These are phyloP conservation scores for Okapia johnstoni DNA, from an alignment of 2,113 vertebrate genomes.

Conservation along the genomic window DNA sequence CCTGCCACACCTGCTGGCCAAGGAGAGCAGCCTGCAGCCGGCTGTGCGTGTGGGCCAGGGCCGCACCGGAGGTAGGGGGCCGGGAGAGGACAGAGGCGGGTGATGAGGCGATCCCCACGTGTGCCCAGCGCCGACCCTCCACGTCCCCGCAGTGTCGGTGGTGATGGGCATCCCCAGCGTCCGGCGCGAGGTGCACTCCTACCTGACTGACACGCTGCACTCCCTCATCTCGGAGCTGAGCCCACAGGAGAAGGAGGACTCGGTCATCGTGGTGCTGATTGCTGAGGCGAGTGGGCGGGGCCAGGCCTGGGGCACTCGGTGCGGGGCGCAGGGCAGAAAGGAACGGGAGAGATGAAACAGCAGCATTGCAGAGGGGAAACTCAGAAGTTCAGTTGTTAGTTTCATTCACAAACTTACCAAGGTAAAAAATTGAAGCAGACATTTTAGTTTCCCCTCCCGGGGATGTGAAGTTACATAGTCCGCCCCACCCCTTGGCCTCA, in stretches of 20 bases:
- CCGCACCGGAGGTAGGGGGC: slow-evolving; percentile 91
- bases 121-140: neutral
- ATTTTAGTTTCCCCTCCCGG: neutral
- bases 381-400: neutral
- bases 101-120: accelerated
- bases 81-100: neutral
- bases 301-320: accelerated
- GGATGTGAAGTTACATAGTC: no score
- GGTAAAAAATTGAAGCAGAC: neutral
- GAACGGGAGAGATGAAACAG: neutral
- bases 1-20: slow-evolving; percentile 96
- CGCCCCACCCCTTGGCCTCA: accelerated
- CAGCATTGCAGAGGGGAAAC: neutral
- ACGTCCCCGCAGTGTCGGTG: slow-evolving; percentile 88
- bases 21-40: slow-evolving; percentile 95
- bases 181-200: slow-evolving; percentile 96
- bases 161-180: slow-evolving; percentile 99
- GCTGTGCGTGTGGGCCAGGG: slow-evolving; percentile 95
- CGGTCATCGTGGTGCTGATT: slow-evolving; percentile 96
- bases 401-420: neutral
- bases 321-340: neutral
- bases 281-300: slow-evolving; percentile 86
- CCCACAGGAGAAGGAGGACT: slow-evolving; percentile 93
- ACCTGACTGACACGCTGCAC: slow-evolving; percentile 95
- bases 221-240: slow-evolving; percentile 97